Percentiles rank a stretch among this genome's conserved stretches.
Evolutionary conservation across 1,140 invertebrate genomes (phyloP).

Genomic region (Formica exsecta): DNA sequence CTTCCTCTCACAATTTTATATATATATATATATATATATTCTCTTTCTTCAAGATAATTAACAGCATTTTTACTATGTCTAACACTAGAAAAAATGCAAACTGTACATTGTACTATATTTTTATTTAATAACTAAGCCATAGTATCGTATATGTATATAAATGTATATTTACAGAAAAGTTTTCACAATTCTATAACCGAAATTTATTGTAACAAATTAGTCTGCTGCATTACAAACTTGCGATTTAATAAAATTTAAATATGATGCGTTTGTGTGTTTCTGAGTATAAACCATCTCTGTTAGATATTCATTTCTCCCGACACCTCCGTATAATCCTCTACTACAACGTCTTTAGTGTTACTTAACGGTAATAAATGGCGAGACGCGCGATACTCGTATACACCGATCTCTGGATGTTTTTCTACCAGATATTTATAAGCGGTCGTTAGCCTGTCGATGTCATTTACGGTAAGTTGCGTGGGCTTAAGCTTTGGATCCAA

Average conservation of each 20-base stretch:
- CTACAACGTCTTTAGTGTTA: conserved; percentile 39
- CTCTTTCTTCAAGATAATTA: conserved; percentile 63
- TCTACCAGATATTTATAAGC: conserved; percentile 92
- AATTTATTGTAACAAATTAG: conserved; percentile 58
- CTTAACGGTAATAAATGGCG: conserved; percentile 80
- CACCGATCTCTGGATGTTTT: conserved; percentile 89
- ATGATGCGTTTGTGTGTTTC: neutral
- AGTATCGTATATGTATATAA: conserved; percentile 75
- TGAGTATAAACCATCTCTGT: neutral
- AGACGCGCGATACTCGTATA: conserved; percentile 90
- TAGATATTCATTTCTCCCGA: neutral
- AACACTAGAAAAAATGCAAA: conserved; percentile 66
- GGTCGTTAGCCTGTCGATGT: conserved; percentile 92
- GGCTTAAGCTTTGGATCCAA: conserved; percentile 90
- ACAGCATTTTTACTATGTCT: conserved; percentile 68
- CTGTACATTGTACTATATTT: conserved; percentile 80
- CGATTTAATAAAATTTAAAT: conserved; percentile 73
- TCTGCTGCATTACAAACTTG: conserved; percentile 61
- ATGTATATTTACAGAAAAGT: conserved; percentile 73
- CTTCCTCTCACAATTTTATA: conserved; percentile 27
- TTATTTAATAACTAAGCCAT: conserved; percentile 78
- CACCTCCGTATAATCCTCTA: conserved; percentile 45
- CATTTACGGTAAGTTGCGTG: conserved; percentile 91
- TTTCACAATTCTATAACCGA: conserved; percentile 55
- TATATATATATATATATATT: too few species aligned